Conservation (phyloP, 1,140 invertebrate species). For the Nylanderia fulva region DNA sequence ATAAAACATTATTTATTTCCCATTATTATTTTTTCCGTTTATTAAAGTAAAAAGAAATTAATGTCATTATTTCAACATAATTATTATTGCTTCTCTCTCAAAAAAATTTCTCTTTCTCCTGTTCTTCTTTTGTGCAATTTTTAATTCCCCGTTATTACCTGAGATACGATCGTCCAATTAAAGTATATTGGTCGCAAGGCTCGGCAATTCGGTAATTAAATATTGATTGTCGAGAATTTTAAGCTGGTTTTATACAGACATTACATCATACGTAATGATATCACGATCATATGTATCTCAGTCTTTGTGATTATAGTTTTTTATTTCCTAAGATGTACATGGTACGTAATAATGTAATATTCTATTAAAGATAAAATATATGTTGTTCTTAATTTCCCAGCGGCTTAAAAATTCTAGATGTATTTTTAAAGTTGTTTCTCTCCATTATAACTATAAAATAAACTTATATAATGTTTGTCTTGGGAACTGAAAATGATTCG, state of each 20-base stretch:
- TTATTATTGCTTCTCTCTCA: neutral
- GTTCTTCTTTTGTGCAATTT: constrained; percentile 50
- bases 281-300: neutral
- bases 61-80: neutral
- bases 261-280: neutral
- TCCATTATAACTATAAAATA: neutral
- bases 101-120: neutral
- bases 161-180: constrained; percentile 67
- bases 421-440: constrained; percentile 3
- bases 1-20: neutral
- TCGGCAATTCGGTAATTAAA: constrained; percentile 42
- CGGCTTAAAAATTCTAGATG: neutral
- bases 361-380: too few relatives aligned
- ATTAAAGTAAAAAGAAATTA: neutral
- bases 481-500: neutral
- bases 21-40: neutral
- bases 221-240: constrained; percentile 28
- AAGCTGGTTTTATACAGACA: constrained; percentile 13
- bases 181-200: constrained; percentile 45
- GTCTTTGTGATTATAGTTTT: neutral
- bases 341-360: too few relatives aligned
- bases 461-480: neutral
- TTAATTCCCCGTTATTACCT: constrained; percentile 61
- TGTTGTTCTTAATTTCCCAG: too few relatives aligned
- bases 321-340: neutral